Base-by-base conservation (phyloP, 2,888 invertebrate species). In the Dicranocentrus wangi region DNA sequence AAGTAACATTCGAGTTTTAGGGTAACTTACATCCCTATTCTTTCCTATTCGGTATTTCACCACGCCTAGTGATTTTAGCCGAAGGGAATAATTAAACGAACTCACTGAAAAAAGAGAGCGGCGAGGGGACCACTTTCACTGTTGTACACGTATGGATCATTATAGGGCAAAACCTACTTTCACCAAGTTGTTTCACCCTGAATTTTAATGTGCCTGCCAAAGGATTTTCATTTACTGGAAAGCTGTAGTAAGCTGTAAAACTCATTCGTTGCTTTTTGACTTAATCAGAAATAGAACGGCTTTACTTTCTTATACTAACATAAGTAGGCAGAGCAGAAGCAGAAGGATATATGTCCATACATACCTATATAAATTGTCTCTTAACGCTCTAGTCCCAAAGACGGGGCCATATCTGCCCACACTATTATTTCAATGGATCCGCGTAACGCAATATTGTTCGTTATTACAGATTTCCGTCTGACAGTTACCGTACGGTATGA, bases 11-110 rank as follows among this genome's bases (percentile, higher is more conserved):
- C n/a, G n/a, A n/a, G n/a, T n/a, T n/a, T n/a, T n/a, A n/a, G n/a
- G n/a, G n/a, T n/a, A n/a, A n/a, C n/a, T n/a, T n/a, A n/a, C n/a
- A n/a, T n/a, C n/a, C n/a, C n/a, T 10, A 32, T 32, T 32, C 32
- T 32, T 32, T 32, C 32, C 5, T 32, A 32, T 32, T 10, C 47
- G 39, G 39, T 47, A 47, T n/a, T 47, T 7, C n/a, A 47, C 15
- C 5, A 15, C 47, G 13, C 15, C 47, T n/a, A 47, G 47, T n/a
- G 32, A 66, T 66, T 58, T 66, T 58, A 70, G 53, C 77, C 77
- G 60, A 53, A 42, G 77, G 77, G 77, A 70, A 78, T 78, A 78
- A 78, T 78, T 78, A 78, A 77, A 47, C 27, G 60, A 73, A 53
- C 70, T 55, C 53, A 63, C 63, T 70, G 32, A 21, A 25, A 55